Evolutionary conservation across 2,888 invertebrate species (phyloP).

Genomic region (Melieria picta): DNA sequence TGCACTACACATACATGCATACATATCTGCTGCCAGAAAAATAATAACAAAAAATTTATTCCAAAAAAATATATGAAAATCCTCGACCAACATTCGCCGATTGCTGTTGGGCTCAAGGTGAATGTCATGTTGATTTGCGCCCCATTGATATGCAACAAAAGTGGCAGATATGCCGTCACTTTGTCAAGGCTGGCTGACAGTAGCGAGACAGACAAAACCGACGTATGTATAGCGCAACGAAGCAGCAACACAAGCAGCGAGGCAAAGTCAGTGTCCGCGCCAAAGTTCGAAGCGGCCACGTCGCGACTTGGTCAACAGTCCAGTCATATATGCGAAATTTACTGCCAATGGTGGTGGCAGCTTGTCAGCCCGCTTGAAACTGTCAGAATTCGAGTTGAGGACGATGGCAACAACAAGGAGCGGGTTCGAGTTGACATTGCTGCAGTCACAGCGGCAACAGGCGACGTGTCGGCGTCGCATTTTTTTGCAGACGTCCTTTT

Average conservation of each 20-base stretch:
- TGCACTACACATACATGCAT: neutral
- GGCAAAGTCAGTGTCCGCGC: neutral
- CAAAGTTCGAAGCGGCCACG: neutral
- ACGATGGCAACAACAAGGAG: conserved; percentile 5
- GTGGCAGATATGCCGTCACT: conserved; percentile 24
- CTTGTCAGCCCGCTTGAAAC: conserved; percentile 12
- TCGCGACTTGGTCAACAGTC: neutral
- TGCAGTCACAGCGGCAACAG: neutral
- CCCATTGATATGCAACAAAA: conserved; percentile 39
- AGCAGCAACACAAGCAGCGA: neutral
- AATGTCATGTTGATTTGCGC: conserved; percentile 38
- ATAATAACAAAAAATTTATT: neutral
- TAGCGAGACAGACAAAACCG: neutral
- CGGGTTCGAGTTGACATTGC: neutral
- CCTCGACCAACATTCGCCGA: too few species aligned
- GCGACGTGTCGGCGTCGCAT: conserved; percentile 33
- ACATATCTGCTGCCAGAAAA: neutral
- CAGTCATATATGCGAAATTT: neutral
- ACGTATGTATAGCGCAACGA: neutral
- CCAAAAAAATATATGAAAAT: too few species aligned
- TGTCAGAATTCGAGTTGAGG: conserved; percentile 33
- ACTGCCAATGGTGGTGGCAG: conserved; percentile 1
- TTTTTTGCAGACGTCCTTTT: conserved; percentile 31
- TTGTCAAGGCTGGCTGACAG: neutral
- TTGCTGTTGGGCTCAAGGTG: conserved; percentile 30